A percentile compares a stretch with the other conserved stretches of the same genome.
Conservation (phyloP, 2,888 invertebrate species). For the Clanis bilineata region DNA sequence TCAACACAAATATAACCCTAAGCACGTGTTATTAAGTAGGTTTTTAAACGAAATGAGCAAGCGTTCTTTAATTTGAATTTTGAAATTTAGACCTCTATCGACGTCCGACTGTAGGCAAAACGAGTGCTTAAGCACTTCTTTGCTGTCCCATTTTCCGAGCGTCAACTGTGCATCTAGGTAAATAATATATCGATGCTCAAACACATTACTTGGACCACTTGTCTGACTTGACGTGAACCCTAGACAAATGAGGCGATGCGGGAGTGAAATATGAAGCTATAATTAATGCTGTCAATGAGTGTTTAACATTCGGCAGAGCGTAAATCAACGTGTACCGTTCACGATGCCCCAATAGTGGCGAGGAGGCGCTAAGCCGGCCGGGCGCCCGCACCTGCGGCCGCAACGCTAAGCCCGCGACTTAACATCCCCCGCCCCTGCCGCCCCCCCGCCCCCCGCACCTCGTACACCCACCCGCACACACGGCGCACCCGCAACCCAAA, state of each 20-base stretch:
- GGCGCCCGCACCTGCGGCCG: constrained; percentile 63
- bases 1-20: no score
- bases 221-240: no score
- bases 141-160: no score
- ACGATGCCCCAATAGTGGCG: constrained; percentile 25
- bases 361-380: constrained; percentile 45
- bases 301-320: constrained; percentile 20
- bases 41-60: no score
- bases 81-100: no score
- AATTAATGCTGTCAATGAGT: constrained; percentile 4
- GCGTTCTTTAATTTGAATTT: no score
- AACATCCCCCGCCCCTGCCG: constrained; percentile 33
- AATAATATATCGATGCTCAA: no score
- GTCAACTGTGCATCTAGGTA: no score
- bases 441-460: background rate
- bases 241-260: background rate
- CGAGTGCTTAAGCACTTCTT: no score
- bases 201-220: no score
- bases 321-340: constrained; percentile 30
- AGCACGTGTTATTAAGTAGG: no score
- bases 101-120: no score
- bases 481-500: constrained; percentile 34
- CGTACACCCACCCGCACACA: constrained; percentile 36
- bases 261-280: background rate
- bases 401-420: constrained; percentile 45